A percentile compares a stretch with the other conserved stretches of the same genome.
These are phyloP conservation scores for Heliconius cydno DNA, from an alignment of 2,888 invertebrate genomes.

Conservation along the genomic window DNA sequence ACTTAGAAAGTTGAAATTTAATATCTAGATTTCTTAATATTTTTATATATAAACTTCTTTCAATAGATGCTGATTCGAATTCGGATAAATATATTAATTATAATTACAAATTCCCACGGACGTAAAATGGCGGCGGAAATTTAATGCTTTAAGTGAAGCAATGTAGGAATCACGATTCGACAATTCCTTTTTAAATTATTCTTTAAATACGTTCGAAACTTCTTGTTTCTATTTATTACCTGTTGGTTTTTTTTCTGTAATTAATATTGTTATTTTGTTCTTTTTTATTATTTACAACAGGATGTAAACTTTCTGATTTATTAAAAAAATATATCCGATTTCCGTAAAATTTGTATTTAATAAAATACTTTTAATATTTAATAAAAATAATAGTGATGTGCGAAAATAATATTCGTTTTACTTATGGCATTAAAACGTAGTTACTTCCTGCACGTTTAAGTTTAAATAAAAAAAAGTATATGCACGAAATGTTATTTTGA, in stretches of 20 bases:
- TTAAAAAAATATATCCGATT: not conserved
- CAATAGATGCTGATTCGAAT: not conserved
- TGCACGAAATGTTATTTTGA: not conserved
- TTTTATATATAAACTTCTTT: not conserved
- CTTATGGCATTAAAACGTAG: not conserved
- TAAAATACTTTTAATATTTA: not conserved
- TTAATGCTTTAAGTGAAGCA: not conserved
- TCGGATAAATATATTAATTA: not conserved
- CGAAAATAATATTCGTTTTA: not conserved
- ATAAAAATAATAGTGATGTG: not conserved
- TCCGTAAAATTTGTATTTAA: not conserved
- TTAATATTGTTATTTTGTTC: not conserved
- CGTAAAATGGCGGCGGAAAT: conserved; percentile 1
- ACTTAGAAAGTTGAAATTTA: not conserved
- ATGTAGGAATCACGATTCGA: conserved; percentile 19
- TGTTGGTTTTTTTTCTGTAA: not conserved
- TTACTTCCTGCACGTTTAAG: not conserved
- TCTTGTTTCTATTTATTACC: conserved; percentile 3
- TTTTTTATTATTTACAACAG: not conserved
- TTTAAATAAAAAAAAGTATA: not conserved
- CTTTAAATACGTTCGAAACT: not conserved
- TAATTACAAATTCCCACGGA: not conserved
- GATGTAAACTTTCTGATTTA: conserved; percentile 4
- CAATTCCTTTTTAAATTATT: not conserved
- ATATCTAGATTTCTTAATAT: not conserved